These are phyloP conservation scores for Stenolophus ochropezus DNA, from an alignment of 2,888 invertebrate species.

Conservation along the genomic window DNA sequence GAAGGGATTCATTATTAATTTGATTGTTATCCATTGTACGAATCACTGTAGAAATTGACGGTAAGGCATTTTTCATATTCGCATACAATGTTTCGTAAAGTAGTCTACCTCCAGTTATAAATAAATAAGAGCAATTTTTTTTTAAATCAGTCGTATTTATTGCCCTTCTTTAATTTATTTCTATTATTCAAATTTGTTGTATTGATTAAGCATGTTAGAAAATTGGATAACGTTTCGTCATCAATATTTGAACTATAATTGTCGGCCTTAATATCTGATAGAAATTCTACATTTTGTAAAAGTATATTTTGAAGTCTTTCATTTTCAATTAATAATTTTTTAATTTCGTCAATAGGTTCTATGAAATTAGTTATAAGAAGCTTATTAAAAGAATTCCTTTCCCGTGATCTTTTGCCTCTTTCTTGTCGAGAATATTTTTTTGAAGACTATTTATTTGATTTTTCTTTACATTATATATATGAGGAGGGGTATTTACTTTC, in stretches of 20 bases:
- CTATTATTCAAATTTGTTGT: not conserved
- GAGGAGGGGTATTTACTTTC: not conserved
- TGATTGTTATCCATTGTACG: not conserved
- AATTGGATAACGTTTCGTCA: not conserved
- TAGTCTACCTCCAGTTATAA: slow-evolving; percentile 31
- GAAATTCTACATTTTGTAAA: not conserved
- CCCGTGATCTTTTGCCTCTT: not conserved
- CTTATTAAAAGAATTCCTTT: not conserved
- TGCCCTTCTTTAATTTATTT: not conserved
- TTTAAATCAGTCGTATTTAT: slow-evolving; percentile 1
- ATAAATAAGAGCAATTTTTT: slow-evolving; percentile 4
- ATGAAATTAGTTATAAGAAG: not conserved
- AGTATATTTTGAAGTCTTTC: not conserved
- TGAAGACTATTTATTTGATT: slow-evolving; percentile 6
- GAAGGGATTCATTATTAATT: not conserved
- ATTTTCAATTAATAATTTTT: not conserved
- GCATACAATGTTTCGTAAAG: slow-evolving; percentile 40
- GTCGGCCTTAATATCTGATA: not conserved
- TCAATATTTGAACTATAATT: not conserved
- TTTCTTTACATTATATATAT: not conserved
- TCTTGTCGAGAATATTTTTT: slow-evolving; percentile 6
- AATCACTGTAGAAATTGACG: slow-evolving; percentile 20
- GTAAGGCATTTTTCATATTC: slow-evolving; percentile 7
- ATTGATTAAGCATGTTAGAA: not conserved
- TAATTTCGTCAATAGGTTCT: slow-evolving; percentile 10